Evolutionary conservation across 2,113 vertebrate species (phyloP), one percentile per base, ranked within the genome.

Genomic region (Gadus chalcogrammus): DNA sequence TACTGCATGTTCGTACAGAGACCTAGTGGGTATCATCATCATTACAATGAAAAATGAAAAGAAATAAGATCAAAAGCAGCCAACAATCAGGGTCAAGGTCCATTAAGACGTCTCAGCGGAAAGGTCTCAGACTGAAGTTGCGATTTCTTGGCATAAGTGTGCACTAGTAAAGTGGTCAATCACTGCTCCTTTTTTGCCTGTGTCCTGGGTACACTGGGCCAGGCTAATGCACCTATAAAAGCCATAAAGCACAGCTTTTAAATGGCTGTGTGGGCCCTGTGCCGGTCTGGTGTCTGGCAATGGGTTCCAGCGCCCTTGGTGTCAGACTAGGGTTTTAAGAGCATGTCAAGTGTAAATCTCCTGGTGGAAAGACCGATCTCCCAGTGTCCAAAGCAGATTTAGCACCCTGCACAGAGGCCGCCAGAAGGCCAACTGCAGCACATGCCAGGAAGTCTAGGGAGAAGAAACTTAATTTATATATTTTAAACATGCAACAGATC

Each of bases 271-370:
- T 60, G 72, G 70, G 77, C 69, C 69, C 74, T 69, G 78, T 55
- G 42, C 69, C 75, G 71, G 77, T 48, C 67, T 77, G 71, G 68
- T 80, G 76, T 74, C 84, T 85, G 82, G 70, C 73, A 74, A 22
- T 15, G 69, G 61, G 77, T 83, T 72, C 75, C 81, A 83, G 83
- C 83, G 83, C 73, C 76, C 62, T 69, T 6, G 11, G 76, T 70
- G 75, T 84, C 68, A 1, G 75, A 76, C 64, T 69, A 65, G 76
- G 71, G 80, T 77, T 84, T 82, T 71, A 85, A 81, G 78, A 81
- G 72, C 73, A 83, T 84, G 84, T 88, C 79, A 84, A 80, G 69
- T 74, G 75, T 86, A 89, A 89, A 87, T 89, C 80, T 76, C 61
- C 59, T 64, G 27, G 68, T 67, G 75, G 82, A 79, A 83, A 82